Evolutionary conservation across 2,113 vertebrate species (phyloP), one percentile per base, ranked within the genome.

Genomic region (Prionailurus viverrinus): DNA sequence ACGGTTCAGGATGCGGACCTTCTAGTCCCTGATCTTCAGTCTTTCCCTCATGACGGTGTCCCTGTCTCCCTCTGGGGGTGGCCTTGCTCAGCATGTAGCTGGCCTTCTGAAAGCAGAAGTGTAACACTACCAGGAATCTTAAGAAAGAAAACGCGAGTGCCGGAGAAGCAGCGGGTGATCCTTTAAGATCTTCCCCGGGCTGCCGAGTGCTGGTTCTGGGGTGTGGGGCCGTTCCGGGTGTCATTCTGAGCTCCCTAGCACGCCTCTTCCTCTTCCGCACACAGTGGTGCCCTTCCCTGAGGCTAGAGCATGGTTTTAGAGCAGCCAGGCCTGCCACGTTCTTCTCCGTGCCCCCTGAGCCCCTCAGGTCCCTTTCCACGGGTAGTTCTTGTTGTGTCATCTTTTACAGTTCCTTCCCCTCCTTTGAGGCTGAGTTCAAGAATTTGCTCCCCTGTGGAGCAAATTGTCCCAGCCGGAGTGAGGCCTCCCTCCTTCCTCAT

Each of bases 401-500:
- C 48, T 39, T 48, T 3, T 0, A 79, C 39, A 68, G 25, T 15
- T 1, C n/a, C 69, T 68, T 51, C 83, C 55, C 51, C 39, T 63
- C 33, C 41, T 91, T 82, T 39, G 82, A 69, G 63, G 81, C 23
- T 33, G 7, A 65, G 63, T 90, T 85, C n/a, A 80, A 55, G 41
- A 48, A 12, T 39, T 51, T 91, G 11, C 74, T 68, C 31, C 45
- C 4, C 63, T 18, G 21, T 15, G 41, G 73, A 33, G 45, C 45
- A 45, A 45, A 39, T 66, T 76, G 51, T n/a, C 27, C 27, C 23
- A 88, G 61, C 29, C 16, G 6, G 66, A 74, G 31, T 10, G 41
- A 95, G 61, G 36, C 18, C 33, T 45, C 51, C 18, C 15, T 76
- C 65, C 71, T 45, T 65, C 41, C 21, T 76, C 12, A 5, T 15